A percentile compares a stretch with the other conserved stretches of the same genome.
Evolutionary conservation across 1,140 invertebrate genomes (phyloP).

Genomic region (Arctopsyche grandis): DNA sequence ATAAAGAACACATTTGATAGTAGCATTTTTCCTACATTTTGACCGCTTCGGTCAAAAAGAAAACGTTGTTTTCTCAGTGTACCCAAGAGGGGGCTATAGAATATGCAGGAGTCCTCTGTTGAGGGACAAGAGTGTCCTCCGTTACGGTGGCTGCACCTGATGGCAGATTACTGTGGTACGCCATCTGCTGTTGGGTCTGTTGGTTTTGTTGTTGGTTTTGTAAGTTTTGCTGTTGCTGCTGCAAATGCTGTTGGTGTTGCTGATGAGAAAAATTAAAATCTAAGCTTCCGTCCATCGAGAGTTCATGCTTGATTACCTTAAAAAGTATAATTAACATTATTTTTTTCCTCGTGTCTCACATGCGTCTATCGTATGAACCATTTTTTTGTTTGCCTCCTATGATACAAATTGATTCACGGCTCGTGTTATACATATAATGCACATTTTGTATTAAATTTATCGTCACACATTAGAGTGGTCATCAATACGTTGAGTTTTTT

Average conservation of each 20-base stretch:
- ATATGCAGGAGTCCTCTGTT: conserved; percentile 46
- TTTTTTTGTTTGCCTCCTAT: background rate
- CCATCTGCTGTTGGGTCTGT: conserved; percentile 41
- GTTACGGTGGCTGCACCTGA: conserved; percentile 36
- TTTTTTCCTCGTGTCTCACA: background rate
- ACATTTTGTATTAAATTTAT: no score
- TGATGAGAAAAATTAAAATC: conserved; percentile 87
- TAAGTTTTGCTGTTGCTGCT: conserved; percentile 40
- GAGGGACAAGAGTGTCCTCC: conserved; percentile 16
- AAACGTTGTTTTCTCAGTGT: conserved; percentile 45
- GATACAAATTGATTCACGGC: background rate
- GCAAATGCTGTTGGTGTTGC: conserved; percentile 53
- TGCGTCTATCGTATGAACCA: background rate
- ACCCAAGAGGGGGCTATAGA: conserved; percentile 54
- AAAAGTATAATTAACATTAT: conserved; percentile 41
- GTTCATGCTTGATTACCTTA: conserved; percentile 90
- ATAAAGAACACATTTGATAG: conserved; percentile 49
- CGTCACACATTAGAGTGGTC: no score
- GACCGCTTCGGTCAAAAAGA: conserved; percentile 7
- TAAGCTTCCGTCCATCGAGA: conserved; percentile 90
- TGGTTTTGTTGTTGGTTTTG: conserved; percentile 46
- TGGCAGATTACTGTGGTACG: conserved; percentile 39
- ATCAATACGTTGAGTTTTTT: no score
- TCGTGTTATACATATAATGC: no score
- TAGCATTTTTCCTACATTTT: conserved; percentile 30